Percentiles rank a stretch among this genome's conserved stretches.
Evolutionary conservation across 2,888 invertebrate genomes (phyloP).

Genomic region (Palloptera scutellata): DNA sequence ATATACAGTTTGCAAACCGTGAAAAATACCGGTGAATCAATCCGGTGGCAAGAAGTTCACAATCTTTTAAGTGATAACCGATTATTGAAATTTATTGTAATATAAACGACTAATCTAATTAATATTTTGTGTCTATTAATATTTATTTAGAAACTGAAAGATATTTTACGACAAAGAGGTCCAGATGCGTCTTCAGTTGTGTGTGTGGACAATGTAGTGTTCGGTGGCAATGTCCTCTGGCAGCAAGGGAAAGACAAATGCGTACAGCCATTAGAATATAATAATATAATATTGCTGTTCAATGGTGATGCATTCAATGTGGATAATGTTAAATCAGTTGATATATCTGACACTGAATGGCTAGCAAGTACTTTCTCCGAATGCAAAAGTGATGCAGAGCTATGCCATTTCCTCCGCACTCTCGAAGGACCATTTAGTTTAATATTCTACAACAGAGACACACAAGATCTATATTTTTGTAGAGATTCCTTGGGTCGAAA

Average conservation of each 20-base stretch:
- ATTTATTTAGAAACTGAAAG: constrained; percentile 22
- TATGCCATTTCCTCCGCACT: constrained; percentile 65
- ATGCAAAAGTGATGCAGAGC: constrained; percentile 48
- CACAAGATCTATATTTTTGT: constrained; percentile 76
- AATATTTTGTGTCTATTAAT: too few species aligned
- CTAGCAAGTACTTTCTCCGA: constrained; percentile 63
- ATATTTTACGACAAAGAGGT: constrained; percentile 43
- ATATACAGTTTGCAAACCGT: not conserved
- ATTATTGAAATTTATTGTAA: too few species aligned
- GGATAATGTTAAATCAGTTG: constrained; percentile 49
- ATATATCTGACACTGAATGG: constrained; percentile 67
- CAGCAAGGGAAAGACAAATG: constrained; percentile 76
- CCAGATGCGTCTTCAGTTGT: constrained; percentile 39
- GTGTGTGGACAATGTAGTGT: constrained; percentile 31
- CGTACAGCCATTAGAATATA: constrained; percentile 74
- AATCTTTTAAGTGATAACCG: too few species aligned
- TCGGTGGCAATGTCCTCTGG: constrained; percentile 77
- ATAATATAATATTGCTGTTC: constrained; percentile 76
- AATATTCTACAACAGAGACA: constrained; percentile 74
- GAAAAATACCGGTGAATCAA: too few species aligned
- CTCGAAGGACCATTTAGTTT: constrained; percentile 87
- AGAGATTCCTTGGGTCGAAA: constrained; percentile 87
- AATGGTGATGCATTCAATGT: constrained; percentile 88
- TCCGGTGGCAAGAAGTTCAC: too few species aligned
- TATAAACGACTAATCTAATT: too few species aligned